phyloP scores from a whole-genome alignment of 1,140 invertebrate species.

The Hestina assimilis region DNA sequence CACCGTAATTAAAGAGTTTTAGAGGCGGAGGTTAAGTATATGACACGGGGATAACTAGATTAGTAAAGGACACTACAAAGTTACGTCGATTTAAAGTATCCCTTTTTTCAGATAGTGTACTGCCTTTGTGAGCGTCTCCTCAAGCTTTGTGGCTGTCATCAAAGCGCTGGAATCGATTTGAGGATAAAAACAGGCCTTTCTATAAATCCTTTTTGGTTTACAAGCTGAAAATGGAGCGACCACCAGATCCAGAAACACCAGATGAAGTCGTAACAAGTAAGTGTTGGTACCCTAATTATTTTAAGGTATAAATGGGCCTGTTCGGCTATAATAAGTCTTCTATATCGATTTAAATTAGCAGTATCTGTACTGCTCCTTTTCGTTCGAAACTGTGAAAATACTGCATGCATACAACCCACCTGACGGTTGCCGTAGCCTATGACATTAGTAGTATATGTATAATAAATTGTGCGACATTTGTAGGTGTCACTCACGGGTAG shows the following conservation, averaged over 20 bases:
- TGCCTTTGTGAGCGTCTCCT: slow-evolving; percentile 87
- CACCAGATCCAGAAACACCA: slow-evolving; percentile 47
- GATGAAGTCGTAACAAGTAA: slow-evolving; percentile 41
- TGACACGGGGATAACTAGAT: no score
- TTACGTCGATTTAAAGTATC: neutral
- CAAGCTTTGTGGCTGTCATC: slow-evolving; percentile 82
- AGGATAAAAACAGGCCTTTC: slow-evolving; percentile 55
- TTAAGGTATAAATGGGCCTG: slow-evolving; percentile 3
- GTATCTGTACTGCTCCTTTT: no score
- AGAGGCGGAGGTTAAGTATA: no score
- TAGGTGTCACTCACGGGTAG: no score
- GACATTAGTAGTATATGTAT: no score
- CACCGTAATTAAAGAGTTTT: no score
- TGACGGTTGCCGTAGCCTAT: no score
- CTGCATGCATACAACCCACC: no score
- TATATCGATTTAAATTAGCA: no score
- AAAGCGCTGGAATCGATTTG: slow-evolving; percentile 58
- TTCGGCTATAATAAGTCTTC: no score
- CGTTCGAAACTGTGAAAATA: no score
- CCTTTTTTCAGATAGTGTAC: slow-evolving; percentile 84
- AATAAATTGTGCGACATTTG: no score
- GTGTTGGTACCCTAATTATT: slow-evolving; percentile 6
- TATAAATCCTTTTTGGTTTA: slow-evolving; percentile 58
- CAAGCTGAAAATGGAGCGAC: slow-evolving; percentile 41
- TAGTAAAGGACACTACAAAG: neutral